Evolutionary conservation across 2,888 invertebrate genomes (phyloP).

Genomic region (Chesias legatella): DNA sequence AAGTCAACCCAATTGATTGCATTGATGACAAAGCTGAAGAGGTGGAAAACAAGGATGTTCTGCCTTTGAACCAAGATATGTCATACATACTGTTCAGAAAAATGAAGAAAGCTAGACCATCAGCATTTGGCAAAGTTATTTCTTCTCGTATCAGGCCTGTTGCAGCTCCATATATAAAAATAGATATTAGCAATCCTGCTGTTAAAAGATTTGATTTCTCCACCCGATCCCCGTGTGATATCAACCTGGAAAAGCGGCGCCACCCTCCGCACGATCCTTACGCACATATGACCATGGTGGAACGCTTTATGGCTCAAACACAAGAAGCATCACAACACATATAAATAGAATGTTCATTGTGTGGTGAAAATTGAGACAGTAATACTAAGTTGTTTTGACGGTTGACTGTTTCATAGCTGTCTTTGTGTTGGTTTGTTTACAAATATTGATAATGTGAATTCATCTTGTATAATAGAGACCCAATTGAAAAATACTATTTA

Average conservation of each 20-base stretch:
- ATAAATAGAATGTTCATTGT: too few relatives aligned
- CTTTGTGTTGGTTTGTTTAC: too few relatives aligned
- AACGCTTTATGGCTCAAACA: slow-evolving; percentile 26
- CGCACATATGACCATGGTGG: slow-evolving; percentile 25
- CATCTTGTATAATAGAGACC: too few relatives aligned
- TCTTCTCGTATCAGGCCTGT: slow-evolving; percentile 47
- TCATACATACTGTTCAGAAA: slow-evolving; percentile 51
- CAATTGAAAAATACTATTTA: too few relatives aligned
- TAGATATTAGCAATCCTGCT: slow-evolving; percentile 30
- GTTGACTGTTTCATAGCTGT: too few relatives aligned
- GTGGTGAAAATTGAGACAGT: too few relatives aligned
- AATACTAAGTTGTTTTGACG: too few relatives aligned
- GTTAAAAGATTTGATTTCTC: slow-evolving; percentile 55
- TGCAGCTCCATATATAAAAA: slow-evolving; percentile 53
- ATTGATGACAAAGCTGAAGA: neutral
- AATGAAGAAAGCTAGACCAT: slow-evolving; percentile 47
- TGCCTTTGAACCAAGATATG: slow-evolving; percentile 42
- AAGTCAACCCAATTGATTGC: slow-evolving; percentile 9
- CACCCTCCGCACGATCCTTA: slow-evolving; percentile 32
- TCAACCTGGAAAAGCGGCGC: slow-evolving; percentile 47
- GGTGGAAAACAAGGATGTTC: neutral
- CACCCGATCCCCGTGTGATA: slow-evolving; percentile 61
- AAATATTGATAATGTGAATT: too few relatives aligned
- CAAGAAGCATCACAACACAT: neutral
- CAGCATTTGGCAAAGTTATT: slow-evolving; percentile 60